Conservation (phyloP, 2,797 vertebrate genomes). For the Acanthurus lineatus region DNA sequence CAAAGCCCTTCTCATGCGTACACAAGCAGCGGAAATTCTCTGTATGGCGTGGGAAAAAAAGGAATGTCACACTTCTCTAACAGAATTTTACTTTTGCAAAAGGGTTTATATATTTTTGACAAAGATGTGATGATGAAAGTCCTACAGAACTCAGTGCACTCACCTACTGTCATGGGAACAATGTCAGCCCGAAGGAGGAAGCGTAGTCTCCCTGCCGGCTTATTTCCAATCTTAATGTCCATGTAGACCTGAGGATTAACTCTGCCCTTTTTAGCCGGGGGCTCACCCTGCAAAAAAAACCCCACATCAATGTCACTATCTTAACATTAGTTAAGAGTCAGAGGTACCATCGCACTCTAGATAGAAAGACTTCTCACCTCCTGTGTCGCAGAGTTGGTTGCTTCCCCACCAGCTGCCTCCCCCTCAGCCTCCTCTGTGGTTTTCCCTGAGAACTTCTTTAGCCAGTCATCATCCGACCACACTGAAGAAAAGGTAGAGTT, state of each 20-base stretch:
- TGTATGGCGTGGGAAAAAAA: slow-evolving; percentile 51
- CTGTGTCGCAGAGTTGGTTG: slow-evolving; percentile 83
- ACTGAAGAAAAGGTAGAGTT: slow-evolving; percentile 81
- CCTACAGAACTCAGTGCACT: slow-evolving; percentile 19
- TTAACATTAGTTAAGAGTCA: background rate
- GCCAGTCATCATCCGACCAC: slow-evolving; percentile 98
- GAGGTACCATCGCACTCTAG: background rate
- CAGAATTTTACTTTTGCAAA: background rate
- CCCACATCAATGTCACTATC: background rate
- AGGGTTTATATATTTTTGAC: background rate
- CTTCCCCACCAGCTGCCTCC: slow-evolving; percentile 82
- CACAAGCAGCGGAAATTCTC: slow-evolving; percentile 98
- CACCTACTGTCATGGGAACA: slow-evolving; percentile 98
- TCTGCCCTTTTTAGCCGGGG: slow-evolving; percentile 91
- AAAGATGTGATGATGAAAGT: background rate
- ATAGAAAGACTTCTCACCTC: slow-evolving; percentile 83
- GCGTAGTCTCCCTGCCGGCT: slow-evolving; percentile 92
- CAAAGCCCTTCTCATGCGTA: slow-evolving; percentile 96
- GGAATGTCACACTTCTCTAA: background rate
- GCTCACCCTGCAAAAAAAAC: slow-evolving; percentile 87
- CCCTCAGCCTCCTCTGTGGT: slow-evolving; percentile 91
- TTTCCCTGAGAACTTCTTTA: slow-evolving; percentile 99
- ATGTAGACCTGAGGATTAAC: slow-evolving; percentile 97
- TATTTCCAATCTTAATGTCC: slow-evolving; percentile 99
- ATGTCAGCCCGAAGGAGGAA: slow-evolving; percentile 94